Percentiles rank a stretch among this genome's conserved stretches.
These are phyloP conservation scores for Stramonita haemastoma DNA, from an alignment of 2,888 invertebrate genomes.

Conservation along the genomic window DNA sequence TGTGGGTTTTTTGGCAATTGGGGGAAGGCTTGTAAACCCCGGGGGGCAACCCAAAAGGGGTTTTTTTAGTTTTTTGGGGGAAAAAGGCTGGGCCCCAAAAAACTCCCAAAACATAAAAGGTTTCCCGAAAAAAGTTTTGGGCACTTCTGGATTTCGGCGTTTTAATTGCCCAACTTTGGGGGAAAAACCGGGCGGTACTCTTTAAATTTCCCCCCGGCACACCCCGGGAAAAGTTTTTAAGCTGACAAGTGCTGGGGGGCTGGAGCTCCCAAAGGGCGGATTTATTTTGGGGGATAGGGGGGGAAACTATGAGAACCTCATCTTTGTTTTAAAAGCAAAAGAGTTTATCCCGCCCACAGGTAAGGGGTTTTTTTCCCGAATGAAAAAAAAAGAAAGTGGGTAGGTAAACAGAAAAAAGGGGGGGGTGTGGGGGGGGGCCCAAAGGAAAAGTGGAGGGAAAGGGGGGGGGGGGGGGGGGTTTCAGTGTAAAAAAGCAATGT, in stretches of 20 bases:
- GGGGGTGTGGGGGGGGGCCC: background rate
- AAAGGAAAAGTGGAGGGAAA: background rate
- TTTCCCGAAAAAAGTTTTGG: background rate
- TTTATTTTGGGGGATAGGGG: background rate
- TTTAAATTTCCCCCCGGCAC: background rate
- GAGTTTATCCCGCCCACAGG: background rate
- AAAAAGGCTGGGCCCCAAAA: background rate
- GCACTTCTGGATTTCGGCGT: background rate
- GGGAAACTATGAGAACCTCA: background rate
- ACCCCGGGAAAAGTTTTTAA: constrained; percentile 17
- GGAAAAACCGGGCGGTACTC: background rate
- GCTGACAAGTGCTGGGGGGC: background rate
- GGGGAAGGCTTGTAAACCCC: background rate
- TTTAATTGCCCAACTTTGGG: background rate
- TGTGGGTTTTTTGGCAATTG: background rate
- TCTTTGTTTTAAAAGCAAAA: background rate
- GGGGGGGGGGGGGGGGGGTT: background rate
- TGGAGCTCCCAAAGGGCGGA: background rate
- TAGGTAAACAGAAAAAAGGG: background rate
- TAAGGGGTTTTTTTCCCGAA: background rate
- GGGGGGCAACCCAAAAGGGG: background rate
- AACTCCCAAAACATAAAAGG: background rate
- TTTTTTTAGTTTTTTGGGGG: background rate
- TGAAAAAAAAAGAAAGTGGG: background rate
- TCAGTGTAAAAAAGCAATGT: background rate